These are phyloP conservation scores for Pleuronectes platessa DNA, from an alignment of 2,113 vertebrate species.

Conservation along the genomic window DNA sequence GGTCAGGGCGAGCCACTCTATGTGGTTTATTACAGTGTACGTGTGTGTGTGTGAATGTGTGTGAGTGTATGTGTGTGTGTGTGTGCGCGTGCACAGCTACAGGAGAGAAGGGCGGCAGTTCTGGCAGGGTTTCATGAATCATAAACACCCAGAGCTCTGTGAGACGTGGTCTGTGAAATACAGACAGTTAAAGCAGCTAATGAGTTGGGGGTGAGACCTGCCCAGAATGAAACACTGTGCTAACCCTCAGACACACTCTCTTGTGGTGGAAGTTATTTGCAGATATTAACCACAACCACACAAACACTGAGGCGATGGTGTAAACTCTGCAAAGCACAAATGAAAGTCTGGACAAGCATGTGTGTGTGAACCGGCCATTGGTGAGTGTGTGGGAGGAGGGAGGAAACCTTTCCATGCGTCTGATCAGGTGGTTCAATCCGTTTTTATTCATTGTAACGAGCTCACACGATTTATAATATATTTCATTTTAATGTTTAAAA, in stretches of 20 bases:
- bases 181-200: conserved; percentile 60
- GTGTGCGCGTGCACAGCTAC: not conserved
- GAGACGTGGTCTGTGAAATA: conserved; percentile 27
- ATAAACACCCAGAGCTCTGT: conserved; percentile 38
- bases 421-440: conserved; percentile 18
- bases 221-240: conserved; percentile 13
- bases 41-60: not conserved
- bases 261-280: conserved; percentile 1
- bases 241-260: conserved; percentile 28
- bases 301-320: conserved; percentile 24
- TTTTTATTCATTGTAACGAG: conserved; percentile 59
- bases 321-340: conserved; percentile 16
- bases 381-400: conserved; percentile 48
- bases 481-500: conserved; percentile 20
- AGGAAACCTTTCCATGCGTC: conserved; percentile 60
- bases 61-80: not conserved
- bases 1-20: not conserved
- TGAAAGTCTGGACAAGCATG: not conserved
- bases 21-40: not conserved
- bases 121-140: conserved; percentile 45
- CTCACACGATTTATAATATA: conserved; percentile 25
- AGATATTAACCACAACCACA: conserved; percentile 13
- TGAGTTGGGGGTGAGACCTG: conserved; percentile 38
- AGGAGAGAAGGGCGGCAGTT: conserved; percentile 2
- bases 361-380: not conserved